Conservation (phyloP, 2,797 vertebrate genomes). For the Ptychadena robeensis region DNA sequence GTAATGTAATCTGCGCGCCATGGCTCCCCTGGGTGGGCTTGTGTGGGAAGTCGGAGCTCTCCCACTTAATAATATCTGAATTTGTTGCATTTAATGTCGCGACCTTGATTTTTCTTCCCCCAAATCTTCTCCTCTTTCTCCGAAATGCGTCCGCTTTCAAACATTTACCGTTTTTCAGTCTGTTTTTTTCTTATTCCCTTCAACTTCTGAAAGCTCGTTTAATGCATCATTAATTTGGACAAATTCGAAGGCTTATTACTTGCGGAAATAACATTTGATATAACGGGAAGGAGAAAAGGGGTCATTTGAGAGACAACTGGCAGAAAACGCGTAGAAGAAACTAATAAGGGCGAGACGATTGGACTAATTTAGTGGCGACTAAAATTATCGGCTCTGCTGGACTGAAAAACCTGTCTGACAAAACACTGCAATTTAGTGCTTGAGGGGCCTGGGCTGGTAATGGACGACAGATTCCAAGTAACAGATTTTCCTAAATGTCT, state of each 20-base stretch:
- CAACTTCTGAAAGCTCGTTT: conserved; percentile 36
- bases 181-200: conserved; percentile 3
- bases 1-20: conserved; percentile 32
- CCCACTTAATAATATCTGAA: conserved; percentile 43
- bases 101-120: conserved; percentile 18
- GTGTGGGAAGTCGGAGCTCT: background rate
- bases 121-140: conserved; percentile 17
- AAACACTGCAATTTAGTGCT: background rate
- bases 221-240: conserved; percentile 51
- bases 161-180: conserved; percentile 36
- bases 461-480: too few relatives aligned
- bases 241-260: conserved; percentile 42
- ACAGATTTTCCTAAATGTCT: too few relatives aligned
- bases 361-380: conserved; percentile 9
- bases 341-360: conserved; percentile 32
- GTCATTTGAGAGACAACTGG: conserved; percentile 38
- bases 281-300: conserved; percentile 44
- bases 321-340: conserved; percentile 27
- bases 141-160: conserved; percentile 22
- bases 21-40: conserved; percentile 17
- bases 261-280: conserved; percentile 38
- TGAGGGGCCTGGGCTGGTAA: too few relatives aligned
- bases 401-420: conserved; percentile 6
- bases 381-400: conserved; percentile 32
- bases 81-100: conserved; percentile 33